Conservation (phyloP, 2,888 invertebrate genomes). For the Zonitis immaculata region DNA sequence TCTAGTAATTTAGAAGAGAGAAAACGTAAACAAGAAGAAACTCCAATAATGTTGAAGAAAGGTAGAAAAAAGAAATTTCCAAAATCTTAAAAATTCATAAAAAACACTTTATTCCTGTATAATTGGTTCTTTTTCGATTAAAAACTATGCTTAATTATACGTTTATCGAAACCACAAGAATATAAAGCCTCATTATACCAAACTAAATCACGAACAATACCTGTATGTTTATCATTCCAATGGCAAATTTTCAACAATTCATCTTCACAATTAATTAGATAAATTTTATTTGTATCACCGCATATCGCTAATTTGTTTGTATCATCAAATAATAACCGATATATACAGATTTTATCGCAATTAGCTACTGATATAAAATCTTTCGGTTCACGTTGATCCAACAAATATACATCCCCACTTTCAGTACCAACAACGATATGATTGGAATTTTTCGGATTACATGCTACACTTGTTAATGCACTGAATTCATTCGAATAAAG, state of each 20-base stretch:
- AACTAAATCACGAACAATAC: constrained; percentile 55
- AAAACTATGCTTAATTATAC: constrained; percentile 43
- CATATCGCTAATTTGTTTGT: constrained; percentile 50
- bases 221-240: constrained; percentile 49
- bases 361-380: constrained; percentile 39
- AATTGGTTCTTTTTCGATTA: too few species aligned
- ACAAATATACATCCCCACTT: constrained; percentile 51
- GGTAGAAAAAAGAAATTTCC: constrained; percentile 2
- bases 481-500: constrained; percentile 46
- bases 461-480: constrained; percentile 46
- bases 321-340: constrained; percentile 46
- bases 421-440: constrained; percentile 51
- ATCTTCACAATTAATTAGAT: constrained; percentile 46
- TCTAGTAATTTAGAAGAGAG: constrained; percentile 21
- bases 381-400: constrained; percentile 51
- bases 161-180: constrained; percentile 58
- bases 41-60: constrained; percentile 15
- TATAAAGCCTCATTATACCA: constrained; percentile 53
- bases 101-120: too few species aligned
- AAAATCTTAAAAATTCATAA: background rate
- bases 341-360: constrained; percentile 42
- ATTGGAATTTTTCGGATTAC: constrained; percentile 47
- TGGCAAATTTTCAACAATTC: constrained; percentile 44
- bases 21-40: constrained; percentile 20
- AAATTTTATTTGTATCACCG: constrained; percentile 48